Evolutionary conservation across 2,888 invertebrate species (phyloP), one percentile per base, ranked within the genome.

Genomic region (Tetragonula carbonaria): DNA sequence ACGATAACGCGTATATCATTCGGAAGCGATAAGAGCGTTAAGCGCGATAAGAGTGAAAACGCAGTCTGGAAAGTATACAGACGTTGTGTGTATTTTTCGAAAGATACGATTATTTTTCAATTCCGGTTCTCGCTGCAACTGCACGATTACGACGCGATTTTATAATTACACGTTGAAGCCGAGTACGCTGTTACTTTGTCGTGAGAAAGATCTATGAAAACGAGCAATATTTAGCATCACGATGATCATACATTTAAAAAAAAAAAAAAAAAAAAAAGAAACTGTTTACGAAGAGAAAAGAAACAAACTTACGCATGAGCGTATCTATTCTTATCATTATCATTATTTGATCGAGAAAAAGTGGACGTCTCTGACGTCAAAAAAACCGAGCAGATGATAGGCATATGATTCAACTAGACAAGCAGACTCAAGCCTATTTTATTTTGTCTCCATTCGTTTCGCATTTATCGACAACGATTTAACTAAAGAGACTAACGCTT

Each of bases 11-110:
- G 28, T 66, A 74, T 55, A 28, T 28, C 38, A 66, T 45, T 21
- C 21, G 18, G 8, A 8, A 6, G 5, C 16, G 75, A 75, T 75
- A 67, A 75, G 28, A 57, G 14, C 23, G 45, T 23, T 11, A 51
- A 55, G 6, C 13, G 18, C 1, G 75, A 75, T 75, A 75, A 75
- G 67, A 67, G 57, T 67, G 21, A 45, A 75, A 75, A 75, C 16
- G 21, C 45, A 38, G 11, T 21, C 45, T 45, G 57, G 21, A 55
- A 63, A 67, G 23, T 55, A 21, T 8, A 33, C 21, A 38, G 16
- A 45, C 50, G 16, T 62, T 62, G 23, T 62, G 23, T 62, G 2
- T 28, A 28, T 62, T 3, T 8, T 62, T 62, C 57, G n/a, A 13
- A 57, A 57, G n/a, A 14, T n/a, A n/a, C n/a, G 57, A 28, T 28